Evolutionary conservation across 2,888 invertebrate species (phyloP).

Genomic region (Drosophila birchii): DNA sequence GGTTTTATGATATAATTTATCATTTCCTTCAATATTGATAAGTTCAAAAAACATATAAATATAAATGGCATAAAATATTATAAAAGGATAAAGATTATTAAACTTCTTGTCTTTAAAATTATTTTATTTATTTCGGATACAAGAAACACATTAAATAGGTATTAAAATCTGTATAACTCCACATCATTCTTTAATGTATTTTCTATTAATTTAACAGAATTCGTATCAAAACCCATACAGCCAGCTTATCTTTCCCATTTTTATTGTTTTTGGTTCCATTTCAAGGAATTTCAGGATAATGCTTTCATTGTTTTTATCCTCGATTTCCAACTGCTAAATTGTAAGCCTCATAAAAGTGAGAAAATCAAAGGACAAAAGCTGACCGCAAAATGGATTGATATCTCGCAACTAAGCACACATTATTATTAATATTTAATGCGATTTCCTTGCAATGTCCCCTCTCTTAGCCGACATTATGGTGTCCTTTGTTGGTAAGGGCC

Average conservation of each 20-base stretch:
- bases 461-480: constrained; percentile 14
- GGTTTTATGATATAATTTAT: not conserved
- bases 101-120: too few relatives aligned
- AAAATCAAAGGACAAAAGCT: constrained; percentile 35
- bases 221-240: not conserved
- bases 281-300: constrained; percentile 9
- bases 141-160: not conserved
- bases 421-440: constrained; percentile 78
- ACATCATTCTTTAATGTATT: not conserved
- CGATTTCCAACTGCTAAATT: constrained; percentile 9
- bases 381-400: constrained; percentile 64
- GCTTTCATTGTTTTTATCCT: constrained; percentile 19
- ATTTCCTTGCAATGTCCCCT: constrained; percentile 35
- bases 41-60: not conserved
- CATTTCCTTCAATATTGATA: too few relatives aligned
- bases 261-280: constrained; percentile 13
- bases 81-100: not conserved
- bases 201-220: not conserved
- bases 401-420: constrained; percentile 65
- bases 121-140: too few relatives aligned
- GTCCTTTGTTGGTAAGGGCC: constrained; percentile 51
- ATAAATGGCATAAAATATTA: not conserved
- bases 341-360: constrained; percentile 22
- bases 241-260: not conserved
- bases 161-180: not conserved